phyloP scores from a whole-genome alignment of 2,797 vertebrate species.

The Perodicticus potto region DNA sequence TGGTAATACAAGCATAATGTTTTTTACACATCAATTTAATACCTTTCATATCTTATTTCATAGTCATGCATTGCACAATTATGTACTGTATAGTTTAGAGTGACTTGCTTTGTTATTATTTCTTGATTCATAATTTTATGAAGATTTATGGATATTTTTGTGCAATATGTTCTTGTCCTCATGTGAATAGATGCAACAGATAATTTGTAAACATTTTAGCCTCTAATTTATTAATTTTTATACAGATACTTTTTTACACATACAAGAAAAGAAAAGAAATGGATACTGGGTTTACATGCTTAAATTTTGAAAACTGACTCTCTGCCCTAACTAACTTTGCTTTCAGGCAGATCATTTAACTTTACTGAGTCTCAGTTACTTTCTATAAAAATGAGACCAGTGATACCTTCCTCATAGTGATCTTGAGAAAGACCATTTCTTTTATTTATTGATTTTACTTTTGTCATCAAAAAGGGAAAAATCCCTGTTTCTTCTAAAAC shows the following conservation, averaged over 20 bases:
- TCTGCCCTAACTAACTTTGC: background rate
- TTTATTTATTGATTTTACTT: conserved; percentile 38
- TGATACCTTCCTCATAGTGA: background rate
- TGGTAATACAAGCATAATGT: background rate
- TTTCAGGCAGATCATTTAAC: background rate
- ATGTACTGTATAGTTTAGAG: background rate
- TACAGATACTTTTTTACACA: background rate
- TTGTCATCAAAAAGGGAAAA: background rate
- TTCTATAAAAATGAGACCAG: background rate
- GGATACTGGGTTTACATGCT: background rate
- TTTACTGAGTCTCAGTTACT: background rate
- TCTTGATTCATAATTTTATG: background rate
- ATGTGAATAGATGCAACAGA: background rate
- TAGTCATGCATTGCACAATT: background rate
- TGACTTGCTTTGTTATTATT: conserved; percentile 11
- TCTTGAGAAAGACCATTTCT: conserved; percentile 17
- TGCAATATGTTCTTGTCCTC: background rate
- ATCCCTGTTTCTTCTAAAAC: conserved; percentile 6
- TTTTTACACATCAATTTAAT: background rate
- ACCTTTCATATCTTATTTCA: background rate
- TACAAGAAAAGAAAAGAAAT: background rate
- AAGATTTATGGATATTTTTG: conserved; percentile 27
- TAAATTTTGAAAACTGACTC: conserved; percentile 11
- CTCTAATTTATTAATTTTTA: conserved; percentile 62
- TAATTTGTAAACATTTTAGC: background rate